Percentiles rank a stretch among this genome's conserved stretches.
Conservation (phyloP, 2,113 vertebrate species). For the Zosterops hypoxanthus region DNA sequence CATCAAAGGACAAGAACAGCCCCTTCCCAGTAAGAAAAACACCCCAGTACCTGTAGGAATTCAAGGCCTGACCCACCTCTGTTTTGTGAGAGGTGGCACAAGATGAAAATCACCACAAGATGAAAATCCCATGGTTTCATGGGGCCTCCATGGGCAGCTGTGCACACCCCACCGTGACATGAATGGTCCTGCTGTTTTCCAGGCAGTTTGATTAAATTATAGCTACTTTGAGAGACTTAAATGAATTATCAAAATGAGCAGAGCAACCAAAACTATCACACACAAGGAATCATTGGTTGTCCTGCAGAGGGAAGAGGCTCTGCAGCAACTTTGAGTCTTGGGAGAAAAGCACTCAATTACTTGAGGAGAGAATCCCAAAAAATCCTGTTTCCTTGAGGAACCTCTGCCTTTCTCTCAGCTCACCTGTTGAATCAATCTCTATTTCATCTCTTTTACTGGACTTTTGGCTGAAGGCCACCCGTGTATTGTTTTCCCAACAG, state of each 20-base stretch:
- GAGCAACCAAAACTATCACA: background rate
- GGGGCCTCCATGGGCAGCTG: background rate
- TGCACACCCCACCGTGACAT: background rate
- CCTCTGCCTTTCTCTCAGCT: background rate
- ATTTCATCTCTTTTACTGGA: background rate
- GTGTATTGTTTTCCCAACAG: constrained; percentile 2
- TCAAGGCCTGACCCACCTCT: background rate
- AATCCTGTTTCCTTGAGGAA: background rate
- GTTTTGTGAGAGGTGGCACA: background rate
- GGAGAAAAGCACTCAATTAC: background rate
- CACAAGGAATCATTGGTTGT: background rate
- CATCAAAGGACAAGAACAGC: background rate
- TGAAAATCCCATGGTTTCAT: background rate
- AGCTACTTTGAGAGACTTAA: background rate
- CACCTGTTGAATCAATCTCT: background rate
- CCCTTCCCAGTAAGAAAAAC: background rate
- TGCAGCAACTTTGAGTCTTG: background rate
- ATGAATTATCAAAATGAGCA: background rate
- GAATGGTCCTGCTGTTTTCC: background rate
- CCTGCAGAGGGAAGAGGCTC: background rate
- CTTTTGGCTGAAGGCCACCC: constrained; percentile 35
- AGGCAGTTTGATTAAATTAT: constrained; percentile 1
- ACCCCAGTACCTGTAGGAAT: background rate
- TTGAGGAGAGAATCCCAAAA: background rate
- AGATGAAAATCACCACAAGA: background rate